phyloP scores from a whole-genome alignment of 2,888 invertebrate genomes.

The Hylaea fasciaria region DNA sequence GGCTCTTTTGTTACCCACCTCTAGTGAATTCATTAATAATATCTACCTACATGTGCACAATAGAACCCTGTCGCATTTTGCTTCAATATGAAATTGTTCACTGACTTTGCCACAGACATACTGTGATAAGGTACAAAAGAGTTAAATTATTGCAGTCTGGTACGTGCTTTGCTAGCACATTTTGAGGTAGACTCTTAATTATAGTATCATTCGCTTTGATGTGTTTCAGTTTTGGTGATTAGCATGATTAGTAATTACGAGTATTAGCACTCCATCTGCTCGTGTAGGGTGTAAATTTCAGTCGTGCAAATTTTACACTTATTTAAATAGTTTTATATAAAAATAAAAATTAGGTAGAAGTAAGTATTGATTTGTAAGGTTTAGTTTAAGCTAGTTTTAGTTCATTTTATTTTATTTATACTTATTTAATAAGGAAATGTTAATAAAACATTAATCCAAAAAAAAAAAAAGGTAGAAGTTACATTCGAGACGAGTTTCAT shows the following conservation, averaged over 20 bases:
- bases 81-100: conserved; percentile 10
- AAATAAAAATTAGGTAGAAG: too few relatives aligned
- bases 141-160: conserved; percentile 3
- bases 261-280: conserved; percentile 21
- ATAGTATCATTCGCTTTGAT: conserved; percentile 42
- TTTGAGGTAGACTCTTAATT: conserved; percentile 32
- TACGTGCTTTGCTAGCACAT: conserved; percentile 35
- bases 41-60: conserved; percentile 26
- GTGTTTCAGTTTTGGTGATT: conserved; percentile 47
- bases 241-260: conserved; percentile 46
- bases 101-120: conserved; percentile 30
- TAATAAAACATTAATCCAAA: too few relatives aligned
- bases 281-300: conserved; percentile 3
- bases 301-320: not conserved
- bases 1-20: conserved; percentile 67
- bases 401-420: too few relatives aligned
- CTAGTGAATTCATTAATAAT: conserved; percentile 62
- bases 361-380: too few relatives aligned
- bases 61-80: conserved; percentile 16
- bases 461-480: too few relatives aligned
- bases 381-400: too few relatives aligned
- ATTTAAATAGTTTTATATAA: too few relatives aligned
- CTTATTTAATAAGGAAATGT: too few relatives aligned
- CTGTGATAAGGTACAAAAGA: conserved; percentile 13
- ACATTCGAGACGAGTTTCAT: too few relatives aligned